Base-by-base conservation (phyloP, 1,140 invertebrate species). In the Tetramorium parvispinum region DNA sequence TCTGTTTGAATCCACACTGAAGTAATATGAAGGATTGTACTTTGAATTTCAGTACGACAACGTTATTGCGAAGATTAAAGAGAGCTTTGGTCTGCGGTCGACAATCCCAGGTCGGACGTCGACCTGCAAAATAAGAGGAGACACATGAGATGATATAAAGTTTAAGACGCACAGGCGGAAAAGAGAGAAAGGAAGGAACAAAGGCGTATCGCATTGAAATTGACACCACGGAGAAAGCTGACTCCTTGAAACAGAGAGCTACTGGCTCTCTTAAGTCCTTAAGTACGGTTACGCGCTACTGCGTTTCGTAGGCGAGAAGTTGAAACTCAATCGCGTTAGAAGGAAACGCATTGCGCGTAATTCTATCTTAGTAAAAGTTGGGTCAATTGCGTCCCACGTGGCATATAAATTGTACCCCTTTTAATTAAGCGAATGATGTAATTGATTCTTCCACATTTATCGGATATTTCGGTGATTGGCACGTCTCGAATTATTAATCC, bases 161-260 rank as follows among this genome's bases (percentile, higher is more conserved):
- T 85, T 89, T 70, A 63, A 87, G 24, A 86, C 40, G 21, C 37
- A 10, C 37, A 43, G 4, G 49, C 40, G 11, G 43, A 59, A 37
- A 27, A 46, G 49, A 51, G 32, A 37, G 49, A 87, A 57, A 73
- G 11, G 16, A 53, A 55, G 40, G 51, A 51, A 59, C 87, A 68
- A 63, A 86, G 40, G 66, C 43, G 71, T 66, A 43, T 68, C 78
- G 78, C 82, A 85, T 83, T 89, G 88, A 90, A 90, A 90, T 89
- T 71, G 88, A 90, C 89, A 89, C 89, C 75, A 76, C 75, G 68
- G 66, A 81, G 89, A 90, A 90, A 90, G 75, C 89, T 27, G 89
- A 90, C 79, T 85, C 89, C 73, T 32, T 27, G 51, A 61, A 55
- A 66, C 40, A 27, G 63, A 65, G 73, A 63, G 63, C 51, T 83